Evolutionary conservation across 2,113 vertebrate species (phyloP).

Genomic region (Semicossyphus pulcher): DNA sequence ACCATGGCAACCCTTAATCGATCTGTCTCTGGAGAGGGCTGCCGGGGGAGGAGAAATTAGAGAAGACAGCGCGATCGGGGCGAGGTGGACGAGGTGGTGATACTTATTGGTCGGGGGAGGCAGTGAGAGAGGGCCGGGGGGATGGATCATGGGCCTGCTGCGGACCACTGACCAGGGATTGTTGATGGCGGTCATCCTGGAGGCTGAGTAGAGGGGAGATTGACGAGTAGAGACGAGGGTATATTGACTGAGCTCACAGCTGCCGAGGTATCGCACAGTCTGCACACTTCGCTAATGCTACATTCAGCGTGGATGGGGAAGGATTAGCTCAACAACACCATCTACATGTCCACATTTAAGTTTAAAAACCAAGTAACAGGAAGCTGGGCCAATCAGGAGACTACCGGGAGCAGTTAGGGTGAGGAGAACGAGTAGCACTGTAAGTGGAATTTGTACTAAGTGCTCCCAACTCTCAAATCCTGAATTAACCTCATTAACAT

Average conservation of each 20-base stretch:
- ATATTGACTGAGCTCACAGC: constrained; percentile 22
- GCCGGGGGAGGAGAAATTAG: constrained; percentile 50
- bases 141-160: constrained; percentile 35
- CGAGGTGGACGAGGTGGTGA: constrained; percentile 21
- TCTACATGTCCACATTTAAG: constrained; percentile 4
- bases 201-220: constrained; percentile 32
- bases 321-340: constrained; percentile 28
- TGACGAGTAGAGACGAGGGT: constrained; percentile 29
- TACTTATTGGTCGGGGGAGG: constrained; percentile 35
- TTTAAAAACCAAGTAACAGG: constrained; percentile 30
- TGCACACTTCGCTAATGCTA: background rate
- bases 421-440: constrained; percentile 33
- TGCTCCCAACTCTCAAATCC: constrained; percentile 13
- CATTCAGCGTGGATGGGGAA: constrained; percentile 5
- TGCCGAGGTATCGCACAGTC: background rate
- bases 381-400: constrained; percentile 38
- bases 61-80: constrained; percentile 39
- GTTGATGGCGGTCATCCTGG: constrained; percentile 40
- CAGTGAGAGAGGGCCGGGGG: constrained; percentile 1
- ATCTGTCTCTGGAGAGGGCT: constrained; percentile 69
- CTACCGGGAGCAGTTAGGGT: constrained; percentile 30
- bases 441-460: constrained; percentile 38
- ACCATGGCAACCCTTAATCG: constrained; percentile 78
- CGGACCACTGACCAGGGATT: constrained; percentile 51
- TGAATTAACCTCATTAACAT: constrained; percentile 45